Base-by-base conservation (phyloP, 2,113 vertebrate genomes). In the Rhegmatorhina hoffmannsi region DNA sequence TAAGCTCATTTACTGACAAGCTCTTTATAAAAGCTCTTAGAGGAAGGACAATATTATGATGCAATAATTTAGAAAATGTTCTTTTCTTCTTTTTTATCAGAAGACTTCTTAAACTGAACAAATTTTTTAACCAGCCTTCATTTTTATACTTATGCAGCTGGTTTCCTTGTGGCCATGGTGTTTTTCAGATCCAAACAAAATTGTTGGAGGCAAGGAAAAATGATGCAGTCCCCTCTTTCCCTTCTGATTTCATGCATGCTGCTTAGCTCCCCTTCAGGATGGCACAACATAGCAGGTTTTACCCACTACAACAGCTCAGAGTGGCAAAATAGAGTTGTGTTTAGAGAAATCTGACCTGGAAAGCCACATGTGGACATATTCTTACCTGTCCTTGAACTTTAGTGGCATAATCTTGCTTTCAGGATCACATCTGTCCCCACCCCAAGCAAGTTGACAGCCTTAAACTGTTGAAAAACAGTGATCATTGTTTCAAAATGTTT, bases 381-480 rank as follows among this genome's bases (percentile, higher is more conserved):
- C 47, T 85, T 80, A 59, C 46, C 56, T 78, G 29, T 80, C 44
- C 84, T 95, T 90, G 85, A 94, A 81, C 47, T 88, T 74, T 0
- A 67, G 40, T 58, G 33, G 81, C 36, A 87, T 24, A 43, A 36
- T 76, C 60, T 47, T 92, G 31, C 46, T 94, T 96, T 92, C 76
- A 62, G 62, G 31, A 68, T 84, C 28, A 17, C 26, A 58, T n/a
- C 50, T 92, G 29, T 66, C 75, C 67, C 43, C 21, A 58, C 2
- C 52, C 64, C 56, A 76, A 84, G 49, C 66, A 87, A 69, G 53
- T 38, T 92, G 73, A 76, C 81, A 87, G 97, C 93, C 94, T 96
- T 97, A 96, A 95, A 84, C 66, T 87, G 83, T 66, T 84, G 52
- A 84, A 86, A 84, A 93, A 38, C 66, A 60, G 72, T 64, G 19